phyloP scores from a whole-genome alignment of 2,113 vertebrate genomes.

The Poecilia latipinna region DNA sequence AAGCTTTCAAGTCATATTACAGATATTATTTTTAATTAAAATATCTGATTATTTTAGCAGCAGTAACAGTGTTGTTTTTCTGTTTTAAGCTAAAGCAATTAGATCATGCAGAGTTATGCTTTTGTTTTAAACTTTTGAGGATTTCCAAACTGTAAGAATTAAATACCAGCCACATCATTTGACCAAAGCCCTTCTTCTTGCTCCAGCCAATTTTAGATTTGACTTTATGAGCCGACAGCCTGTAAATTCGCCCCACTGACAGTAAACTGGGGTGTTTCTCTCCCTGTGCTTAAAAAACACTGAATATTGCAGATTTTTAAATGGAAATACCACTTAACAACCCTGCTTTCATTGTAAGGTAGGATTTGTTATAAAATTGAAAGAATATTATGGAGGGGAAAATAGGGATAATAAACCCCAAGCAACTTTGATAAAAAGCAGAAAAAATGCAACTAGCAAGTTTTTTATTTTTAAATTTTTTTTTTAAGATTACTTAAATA shows the following conservation, averaged over 20 bases:
- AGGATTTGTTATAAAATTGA: background rate
- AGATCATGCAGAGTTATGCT: background rate
- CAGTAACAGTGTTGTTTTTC: background rate
- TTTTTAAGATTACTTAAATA: background rate
- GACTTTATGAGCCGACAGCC: background rate
- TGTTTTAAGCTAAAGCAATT: background rate
- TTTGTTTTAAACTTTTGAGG: background rate
- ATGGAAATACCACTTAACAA: conserved; percentile 7
- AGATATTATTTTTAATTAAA: background rate
- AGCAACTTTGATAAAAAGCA: background rate
- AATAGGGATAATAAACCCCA: background rate
- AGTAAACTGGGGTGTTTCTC: background rate
- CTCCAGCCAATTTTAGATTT: conserved; percentile 14
- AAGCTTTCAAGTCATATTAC: too few species aligned
- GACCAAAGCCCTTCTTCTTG: conserved; percentile 12
- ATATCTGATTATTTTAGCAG: background rate
- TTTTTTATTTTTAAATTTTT: background rate
- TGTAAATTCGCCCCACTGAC: conserved; percentile 11
- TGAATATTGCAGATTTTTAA: conserved; percentile 5
- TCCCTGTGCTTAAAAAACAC: background rate
- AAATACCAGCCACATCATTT: background rate
- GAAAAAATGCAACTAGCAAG: background rate
- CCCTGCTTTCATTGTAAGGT: conserved; percentile 14
- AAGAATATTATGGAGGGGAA: background rate
- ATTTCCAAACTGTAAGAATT: background rate